Conservation (phyloP, 2,888 invertebrate species). For the Rapana venosa region DNA sequence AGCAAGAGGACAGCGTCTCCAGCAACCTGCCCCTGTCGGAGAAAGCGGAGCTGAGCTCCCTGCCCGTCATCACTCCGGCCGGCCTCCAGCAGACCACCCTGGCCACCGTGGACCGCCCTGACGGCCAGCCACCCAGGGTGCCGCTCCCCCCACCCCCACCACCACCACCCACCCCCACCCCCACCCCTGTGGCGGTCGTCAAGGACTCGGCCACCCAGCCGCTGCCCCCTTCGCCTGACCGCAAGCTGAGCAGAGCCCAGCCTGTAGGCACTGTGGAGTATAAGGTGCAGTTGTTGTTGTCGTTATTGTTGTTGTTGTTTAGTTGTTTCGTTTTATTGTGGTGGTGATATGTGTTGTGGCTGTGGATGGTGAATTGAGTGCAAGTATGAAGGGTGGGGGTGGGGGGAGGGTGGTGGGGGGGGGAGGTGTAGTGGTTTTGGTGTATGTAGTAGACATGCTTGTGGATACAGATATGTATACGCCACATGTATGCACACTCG, state of each 20-base stretch:
- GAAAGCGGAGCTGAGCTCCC: constrained; percentile 30
- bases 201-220: neutral
- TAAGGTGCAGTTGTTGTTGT: constrained; percentile 46
- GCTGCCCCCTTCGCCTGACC: constrained; percentile 47
- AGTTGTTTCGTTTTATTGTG: too few species aligned
- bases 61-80: constrained; percentile 32
- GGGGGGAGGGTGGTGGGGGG: too few species aligned
- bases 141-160: neutral
- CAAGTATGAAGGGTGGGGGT: too few species aligned
- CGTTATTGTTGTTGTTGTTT: neutral
- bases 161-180: neutral
- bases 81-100: constrained; percentile 40
- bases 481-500: too few species aligned
- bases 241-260: constrained; percentile 52
- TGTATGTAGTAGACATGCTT: too few species aligned
- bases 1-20: neutral
- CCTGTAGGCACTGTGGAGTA: constrained; percentile 65
- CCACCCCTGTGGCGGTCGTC: neutral
- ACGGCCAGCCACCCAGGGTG: neutral
- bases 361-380: too few species aligned
- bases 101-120: neutral
- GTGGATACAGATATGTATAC: too few species aligned
- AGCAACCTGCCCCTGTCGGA: constrained; percentile 3
- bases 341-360: too few species aligned
- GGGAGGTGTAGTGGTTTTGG: too few species aligned